phyloP scores from a whole-genome alignment of 2,888 invertebrate genomes.

The Perithous albicinctus region DNA sequence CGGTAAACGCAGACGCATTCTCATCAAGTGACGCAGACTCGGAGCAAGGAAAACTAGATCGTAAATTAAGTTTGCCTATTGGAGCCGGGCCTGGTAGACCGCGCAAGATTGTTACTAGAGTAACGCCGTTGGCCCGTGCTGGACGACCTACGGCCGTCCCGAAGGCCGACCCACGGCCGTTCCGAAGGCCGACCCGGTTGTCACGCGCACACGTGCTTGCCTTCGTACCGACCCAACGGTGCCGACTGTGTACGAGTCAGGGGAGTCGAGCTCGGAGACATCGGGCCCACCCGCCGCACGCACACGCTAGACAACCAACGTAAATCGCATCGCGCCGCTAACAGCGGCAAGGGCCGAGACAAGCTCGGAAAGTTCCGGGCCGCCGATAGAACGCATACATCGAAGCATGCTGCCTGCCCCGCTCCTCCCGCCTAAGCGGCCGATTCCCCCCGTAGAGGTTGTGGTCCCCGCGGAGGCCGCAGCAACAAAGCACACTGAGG shows the following conservation, averaged over 20 bases:
- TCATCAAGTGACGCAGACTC: neutral
- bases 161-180: too few relatives aligned
- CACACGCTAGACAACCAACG: too few relatives aligned
- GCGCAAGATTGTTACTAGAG: neutral
- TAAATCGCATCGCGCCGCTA: too few relatives aligned
- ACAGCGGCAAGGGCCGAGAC: too few relatives aligned
- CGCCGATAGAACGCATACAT: neutral
- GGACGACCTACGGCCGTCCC: neutral
- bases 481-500: too few relatives aligned
- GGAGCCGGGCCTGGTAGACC: neutral
- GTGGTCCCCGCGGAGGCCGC: neutral
- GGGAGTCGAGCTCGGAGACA: neutral
- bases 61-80: neutral
- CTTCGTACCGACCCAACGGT: slow-evolving; percentile 1
- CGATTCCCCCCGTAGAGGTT: neutral
- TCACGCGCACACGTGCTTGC: slow-evolving; percentile 4
- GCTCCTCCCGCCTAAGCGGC: neutral
- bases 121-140: neutral
- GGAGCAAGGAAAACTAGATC: neutral
- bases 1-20: neutral
- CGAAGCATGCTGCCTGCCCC: slow-evolving; percentile 8
- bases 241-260: neutral
- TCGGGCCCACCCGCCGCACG: neutral
- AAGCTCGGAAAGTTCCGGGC: neutral
- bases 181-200: neutral